Base-by-base conservation (phyloP, 2,797 vertebrate genomes). In the Thripadectes ignobilis region DNA sequence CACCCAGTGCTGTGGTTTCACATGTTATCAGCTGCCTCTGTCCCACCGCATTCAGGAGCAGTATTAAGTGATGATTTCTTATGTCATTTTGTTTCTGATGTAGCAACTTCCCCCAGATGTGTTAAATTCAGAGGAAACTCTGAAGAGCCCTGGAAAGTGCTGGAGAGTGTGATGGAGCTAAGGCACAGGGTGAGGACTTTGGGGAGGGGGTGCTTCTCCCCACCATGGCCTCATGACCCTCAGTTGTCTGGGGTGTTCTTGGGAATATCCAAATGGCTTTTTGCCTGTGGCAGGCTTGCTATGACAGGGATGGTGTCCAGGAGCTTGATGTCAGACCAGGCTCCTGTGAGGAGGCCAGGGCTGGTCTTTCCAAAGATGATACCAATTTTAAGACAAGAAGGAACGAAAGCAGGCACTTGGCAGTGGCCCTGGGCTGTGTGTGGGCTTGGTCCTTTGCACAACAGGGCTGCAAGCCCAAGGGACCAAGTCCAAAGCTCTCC, bases 1-100 rank as follows among this genome's bases (percentile, higher is more conserved):
- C 30, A 39, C 55, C 90, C 93, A 45, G 55, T 7, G 36, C 92
- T 96, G 93, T 92, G 98, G 97, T 97, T 98, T 97, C 81, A 48
- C 96, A 96, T 66, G 0, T 97, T 90, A 38, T 39, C 9, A 43
- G 63, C 63, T 91, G 67, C 62, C 73, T 88, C 73, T 95, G 94
- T 94, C 85, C 93, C 43, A 51, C 69, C 75, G 73, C 90, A 97
- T 96, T 96, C 76, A 88, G 96, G 95, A 96, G 95, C 96, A 92
- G 96, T 86, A 93, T 87, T 76, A 94, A 87, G 78, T 68, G 93
- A 90, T 68, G 89, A 93, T 55, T 97, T 80, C 83, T 86, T 46
- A 49, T 77, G 84, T 73, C 22, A 5, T 78, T 86, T 89, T 92
- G 82, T 95, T 97, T 93, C 82, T 80, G 92, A 77, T 75, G 57